Base-by-base conservation (phyloP, 1,140 invertebrate species). In the Papilio polyxenes region DNA sequence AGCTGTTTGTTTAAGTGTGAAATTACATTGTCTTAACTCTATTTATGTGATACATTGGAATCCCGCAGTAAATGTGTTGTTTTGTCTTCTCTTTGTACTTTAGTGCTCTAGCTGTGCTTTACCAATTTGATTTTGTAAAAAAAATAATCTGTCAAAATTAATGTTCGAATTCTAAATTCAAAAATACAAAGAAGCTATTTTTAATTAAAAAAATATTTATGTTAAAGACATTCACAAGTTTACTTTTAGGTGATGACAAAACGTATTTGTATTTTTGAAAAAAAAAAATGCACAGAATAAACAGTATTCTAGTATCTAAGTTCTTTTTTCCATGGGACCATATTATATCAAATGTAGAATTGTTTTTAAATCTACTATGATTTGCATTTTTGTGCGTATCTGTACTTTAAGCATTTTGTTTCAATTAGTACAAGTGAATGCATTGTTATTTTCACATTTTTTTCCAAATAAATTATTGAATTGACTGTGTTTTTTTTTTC, bases 371-470 rank as follows among this genome's bases (percentile, higher is more conserved):
- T 72, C 31, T 72, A 37, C 65, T 72, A 72, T 11, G 59, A 62
- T 23, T 23, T 62, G 65, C 65, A 72, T 72, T 72, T 72, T 72
- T 72, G 65, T 72, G 65, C 31, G 31, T 37, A 72, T 17, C 65
- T 72, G 23, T 72, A 72, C 65, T 72, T 5, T 72, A 72, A 72
- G 13, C 65, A 17, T 72, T 72, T 40, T 72, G 31, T 62, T 62
- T 20, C 7, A 20, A 2, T 72, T 15, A 37, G 65, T 72, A 72
- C 65, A 72, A 65, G 31, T 65, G 11, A 65, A 37, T 72, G 13
- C 65, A 72, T 72, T 72, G 65, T 72, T 72, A 72, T 72, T 72
- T 72, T 72, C 65, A 72, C 65, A 72, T 37, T 72, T 72, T 62
- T 62, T 62, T 72, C 13, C 31, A 11, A 72, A 72, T 72, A 72